Conservation (phyloP, 2,113 vertebrate genomes). For the Antechinus flavipes region DNA sequence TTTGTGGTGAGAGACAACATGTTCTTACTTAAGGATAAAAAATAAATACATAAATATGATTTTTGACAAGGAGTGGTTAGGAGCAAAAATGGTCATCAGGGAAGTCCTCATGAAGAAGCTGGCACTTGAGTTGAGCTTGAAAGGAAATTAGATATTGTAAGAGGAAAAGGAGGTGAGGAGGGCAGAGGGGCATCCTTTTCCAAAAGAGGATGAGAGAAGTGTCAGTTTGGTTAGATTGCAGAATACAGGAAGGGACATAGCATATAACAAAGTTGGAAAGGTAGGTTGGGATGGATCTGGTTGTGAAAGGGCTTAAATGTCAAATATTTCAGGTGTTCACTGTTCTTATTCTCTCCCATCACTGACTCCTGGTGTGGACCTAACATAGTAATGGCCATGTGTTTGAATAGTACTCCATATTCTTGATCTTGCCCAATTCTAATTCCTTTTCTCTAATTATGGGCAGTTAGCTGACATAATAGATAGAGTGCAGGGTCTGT, state of each 20-base stretch:
- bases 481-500: background rate
- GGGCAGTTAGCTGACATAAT: background rate
- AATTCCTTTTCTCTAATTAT: background rate
- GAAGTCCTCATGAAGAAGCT: background rate
- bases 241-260: background rate
- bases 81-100: background rate
- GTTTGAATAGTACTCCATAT: background rate
- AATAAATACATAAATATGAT: background rate
- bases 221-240: background rate
- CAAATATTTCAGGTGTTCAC: background rate
- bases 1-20: background rate
- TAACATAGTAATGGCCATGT: background rate
- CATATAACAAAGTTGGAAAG: background rate
- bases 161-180: background rate
- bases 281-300: background rate
- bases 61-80: background rate
- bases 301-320: background rate
- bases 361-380: background rate
- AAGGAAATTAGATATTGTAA: background rate
- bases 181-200: background rate
- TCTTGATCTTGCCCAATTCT: background rate
- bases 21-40: background rate
- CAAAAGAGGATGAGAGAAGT: background rate
- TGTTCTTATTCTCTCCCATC: background rate
- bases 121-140: background rate